phyloP scores from a whole-genome alignment of 2,113 vertebrate species.

The Elaphurus davidianus region DNA sequence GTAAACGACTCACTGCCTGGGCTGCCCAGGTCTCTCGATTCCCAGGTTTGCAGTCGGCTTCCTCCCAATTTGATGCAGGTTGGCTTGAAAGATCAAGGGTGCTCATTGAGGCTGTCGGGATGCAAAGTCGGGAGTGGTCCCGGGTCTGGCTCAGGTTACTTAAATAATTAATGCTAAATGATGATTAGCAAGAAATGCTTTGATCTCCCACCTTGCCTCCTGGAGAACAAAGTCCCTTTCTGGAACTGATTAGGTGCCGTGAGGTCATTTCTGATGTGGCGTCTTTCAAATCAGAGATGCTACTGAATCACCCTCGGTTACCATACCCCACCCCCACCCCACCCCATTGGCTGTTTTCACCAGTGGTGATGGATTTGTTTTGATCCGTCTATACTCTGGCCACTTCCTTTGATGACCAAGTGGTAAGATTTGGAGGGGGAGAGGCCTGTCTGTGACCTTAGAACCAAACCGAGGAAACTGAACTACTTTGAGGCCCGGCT shows the following conservation, averaged over 20 bases:
- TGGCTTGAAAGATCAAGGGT: slow-evolving; percentile 70
- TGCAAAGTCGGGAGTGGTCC: neutral
- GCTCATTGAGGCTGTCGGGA: neutral
- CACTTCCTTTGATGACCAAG: slow-evolving; percentile 40
- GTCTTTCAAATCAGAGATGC: slow-evolving; percentile 29
- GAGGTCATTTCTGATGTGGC: slow-evolving; percentile 1
- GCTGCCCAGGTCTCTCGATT: slow-evolving; percentile 9
- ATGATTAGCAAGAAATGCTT: slow-evolving; percentile 58
- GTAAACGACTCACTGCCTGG: slow-evolving; percentile 1
- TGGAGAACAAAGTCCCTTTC: slow-evolving; percentile 36
- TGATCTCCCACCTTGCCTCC: slow-evolving; percentile 51
- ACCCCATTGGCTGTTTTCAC: neutral
- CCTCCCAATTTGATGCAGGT: neutral
- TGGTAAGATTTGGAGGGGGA: neutral
- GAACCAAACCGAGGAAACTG: neutral
- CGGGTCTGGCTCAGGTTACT: slow-evolving; percentile 29
- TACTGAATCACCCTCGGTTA: neutral
- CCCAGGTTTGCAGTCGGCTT: slow-evolving; percentile 24
- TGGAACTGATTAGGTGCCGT: slow-evolving; percentile 58
- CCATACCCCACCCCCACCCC: neutral
- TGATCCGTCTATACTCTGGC: neutral
- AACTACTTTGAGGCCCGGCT: neutral
- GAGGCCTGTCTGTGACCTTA: neutral
- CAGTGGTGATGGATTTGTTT: slow-evolving; percentile 12
- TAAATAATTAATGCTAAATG: slow-evolving; percentile 51